Conservation (phyloP, 1,140 invertebrate genomes). For the Drosophila chauvacae region DNA sequence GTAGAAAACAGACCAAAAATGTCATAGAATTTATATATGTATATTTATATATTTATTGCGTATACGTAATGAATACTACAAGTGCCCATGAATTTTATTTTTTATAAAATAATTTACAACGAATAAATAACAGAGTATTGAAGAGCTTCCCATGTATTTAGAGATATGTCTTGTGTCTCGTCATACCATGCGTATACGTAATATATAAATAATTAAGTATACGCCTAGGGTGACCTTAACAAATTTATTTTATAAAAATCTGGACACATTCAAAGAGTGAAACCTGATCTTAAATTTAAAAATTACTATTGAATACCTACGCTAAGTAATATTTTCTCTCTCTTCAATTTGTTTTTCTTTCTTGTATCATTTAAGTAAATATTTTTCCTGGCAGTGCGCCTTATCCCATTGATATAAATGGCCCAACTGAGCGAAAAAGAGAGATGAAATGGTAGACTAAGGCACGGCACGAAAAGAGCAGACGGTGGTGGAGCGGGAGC, state of each 20-base stretch:
- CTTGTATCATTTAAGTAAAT: neutral
- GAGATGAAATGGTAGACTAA: neutral
- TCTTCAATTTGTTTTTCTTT: neutral
- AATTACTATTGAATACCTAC: neutral
- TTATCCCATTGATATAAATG: constrained; percentile 64
- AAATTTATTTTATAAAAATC: neutral
- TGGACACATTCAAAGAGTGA: too few relatives aligned
- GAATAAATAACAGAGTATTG: neutral
- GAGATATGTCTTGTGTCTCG: too few relatives aligned
- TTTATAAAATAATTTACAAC: neutral
- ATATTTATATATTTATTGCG: neutral
- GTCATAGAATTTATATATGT: neutral
- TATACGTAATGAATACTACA: neutral
- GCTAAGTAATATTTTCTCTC: neutral
- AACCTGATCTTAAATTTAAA: neutral
- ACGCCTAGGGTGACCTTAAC: neutral
- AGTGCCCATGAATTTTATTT: neutral
- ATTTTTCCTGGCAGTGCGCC: constrained; percentile 48
- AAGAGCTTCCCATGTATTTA: neutral
- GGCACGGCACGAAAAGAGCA: neutral
- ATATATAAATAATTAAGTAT: neutral
- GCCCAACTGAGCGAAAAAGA: constrained; percentile 1
- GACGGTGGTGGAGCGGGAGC: neutral
- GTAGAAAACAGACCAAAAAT: too few relatives aligned
- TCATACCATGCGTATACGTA: neutral